Evolutionary conservation across 2,113 vertebrate species (phyloP).

Genomic region (Sinocyclocheilus grahami): DNA sequence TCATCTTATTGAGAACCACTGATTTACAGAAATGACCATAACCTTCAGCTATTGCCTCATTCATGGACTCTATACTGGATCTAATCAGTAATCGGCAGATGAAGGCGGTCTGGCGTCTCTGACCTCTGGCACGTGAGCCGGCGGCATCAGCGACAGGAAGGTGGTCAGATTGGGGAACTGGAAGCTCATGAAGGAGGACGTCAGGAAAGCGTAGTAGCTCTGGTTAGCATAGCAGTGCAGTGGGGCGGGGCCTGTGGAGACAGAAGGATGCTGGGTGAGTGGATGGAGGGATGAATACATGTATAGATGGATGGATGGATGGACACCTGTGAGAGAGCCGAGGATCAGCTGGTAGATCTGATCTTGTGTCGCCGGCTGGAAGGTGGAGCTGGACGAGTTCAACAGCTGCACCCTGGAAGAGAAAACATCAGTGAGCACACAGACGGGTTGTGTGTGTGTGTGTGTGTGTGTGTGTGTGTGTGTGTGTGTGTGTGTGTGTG

Average conservation of each 20-base stretch:
- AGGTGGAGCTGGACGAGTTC: constrained; percentile 59
- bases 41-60: background rate
- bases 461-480: constrained; percentile 7
- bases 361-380: constrained; percentile 53
- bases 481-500: constrained; percentile 18
- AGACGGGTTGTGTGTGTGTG: background rate
- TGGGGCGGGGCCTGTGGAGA: constrained; percentile 58
- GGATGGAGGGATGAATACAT: background rate
- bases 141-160: constrained; percentile 72
- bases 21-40: background rate
- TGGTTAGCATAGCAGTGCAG: constrained; percentile 69
- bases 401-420: constrained; percentile 65
- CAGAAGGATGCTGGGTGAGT: background rate
- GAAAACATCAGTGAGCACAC: background rate
- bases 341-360: constrained; percentile 67
- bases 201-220: constrained; percentile 72
- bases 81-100: background rate
- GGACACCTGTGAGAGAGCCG: constrained; percentile 66
- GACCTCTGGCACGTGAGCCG: constrained; percentile 60
- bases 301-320: background rate
- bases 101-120: background rate
- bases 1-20: background rate
- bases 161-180: constrained; percentile 72
- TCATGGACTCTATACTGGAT: background rate
- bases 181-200: constrained; percentile 69